These are phyloP conservation scores for Colistium nudipinnis DNA, from an alignment of 2,113 vertebrate genomes.

Conservation along the genomic window DNA sequence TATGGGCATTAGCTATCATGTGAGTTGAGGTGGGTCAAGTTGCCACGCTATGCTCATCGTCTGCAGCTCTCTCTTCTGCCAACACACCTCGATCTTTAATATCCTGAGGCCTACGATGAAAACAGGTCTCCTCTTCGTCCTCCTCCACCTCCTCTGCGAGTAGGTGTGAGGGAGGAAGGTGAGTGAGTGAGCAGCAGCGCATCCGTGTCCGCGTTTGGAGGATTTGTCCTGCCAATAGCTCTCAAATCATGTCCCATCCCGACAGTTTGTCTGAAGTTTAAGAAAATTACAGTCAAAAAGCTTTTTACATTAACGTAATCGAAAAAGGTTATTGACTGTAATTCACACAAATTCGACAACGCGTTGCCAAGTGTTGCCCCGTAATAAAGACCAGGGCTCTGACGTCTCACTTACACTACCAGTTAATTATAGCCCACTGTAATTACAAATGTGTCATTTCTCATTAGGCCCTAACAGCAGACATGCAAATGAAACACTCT, in stretches of 20 bases:
- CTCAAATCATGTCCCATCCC: constrained; percentile 24
- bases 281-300: constrained; percentile 4
- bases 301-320: not conserved
- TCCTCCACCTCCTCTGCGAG: constrained; percentile 60
- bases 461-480: constrained; percentile 68
- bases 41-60: constrained; percentile 26
- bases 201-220: constrained; percentile 30
- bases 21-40: constrained; percentile 18
- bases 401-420: constrained; percentile 68
- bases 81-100: constrained; percentile 31
- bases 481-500: constrained; percentile 62
- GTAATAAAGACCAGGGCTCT: constrained; percentile 45
- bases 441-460: constrained; percentile 79
- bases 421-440: constrained; percentile 75
- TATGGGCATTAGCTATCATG: not conserved
- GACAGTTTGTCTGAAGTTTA: not conserved
- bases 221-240: constrained; percentile 43
- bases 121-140: constrained; percentile 42
- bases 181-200: constrained; percentile 54
- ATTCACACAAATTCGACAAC: too few relatives aligned
- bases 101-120: constrained; percentile 40
- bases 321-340: too few relatives aligned
- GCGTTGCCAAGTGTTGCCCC: not conserved
- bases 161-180: constrained; percentile 68
- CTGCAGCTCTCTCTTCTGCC: constrained; percentile 19